A percentile compares a stretch with the other conserved stretches of the same genome.
Evolutionary conservation across 2,888 invertebrate genomes (phyloP).

Genomic region (Fissipunctia ypsillon): DNA sequence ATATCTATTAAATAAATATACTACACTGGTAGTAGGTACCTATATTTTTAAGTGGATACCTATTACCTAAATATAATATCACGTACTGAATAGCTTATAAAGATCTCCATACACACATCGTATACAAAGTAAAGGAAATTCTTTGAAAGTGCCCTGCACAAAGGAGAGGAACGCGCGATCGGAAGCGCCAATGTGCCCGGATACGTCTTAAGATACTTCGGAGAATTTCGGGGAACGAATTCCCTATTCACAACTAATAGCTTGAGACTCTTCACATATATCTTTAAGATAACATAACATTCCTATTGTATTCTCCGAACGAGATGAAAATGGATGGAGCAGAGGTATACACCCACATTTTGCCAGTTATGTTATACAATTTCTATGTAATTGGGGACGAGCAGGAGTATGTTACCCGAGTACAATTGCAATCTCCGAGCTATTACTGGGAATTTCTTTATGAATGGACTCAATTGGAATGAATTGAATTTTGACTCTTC

Average conservation of each 20-base stretch:
- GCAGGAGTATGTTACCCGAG: not conserved
- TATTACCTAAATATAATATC: not conserved
- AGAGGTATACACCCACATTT: too few relatives aligned
- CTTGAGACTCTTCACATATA: constrained; percentile 2
- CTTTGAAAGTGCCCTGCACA: constrained; percentile 2
- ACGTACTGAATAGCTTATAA: not conserved
- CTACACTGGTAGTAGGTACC: not conserved
- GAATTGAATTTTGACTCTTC: not conserved
- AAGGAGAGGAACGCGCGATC: not conserved
- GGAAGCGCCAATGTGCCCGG: constrained; percentile 7
- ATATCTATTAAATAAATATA: too few relatives aligned
- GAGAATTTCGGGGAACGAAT: constrained; percentile 2
- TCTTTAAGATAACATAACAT: not conserved
- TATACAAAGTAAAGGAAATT: not conserved
- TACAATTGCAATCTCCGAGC: not conserved
- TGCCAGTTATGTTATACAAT: too few relatives aligned
- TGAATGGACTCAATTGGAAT: not conserved
- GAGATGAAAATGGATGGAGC: not conserved
- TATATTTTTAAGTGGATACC: not conserved
- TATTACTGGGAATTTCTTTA: not conserved
- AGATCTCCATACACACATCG: not conserved
- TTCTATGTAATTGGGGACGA: not conserved
- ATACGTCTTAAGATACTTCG: constrained; percentile 2
- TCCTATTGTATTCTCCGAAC: not conserved
- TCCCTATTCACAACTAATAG: not conserved